Evolutionary conservation across 2,888 invertebrate species (phyloP), one percentile per base, ranked within the genome.

Genomic region (Eilema depressum): DNA sequence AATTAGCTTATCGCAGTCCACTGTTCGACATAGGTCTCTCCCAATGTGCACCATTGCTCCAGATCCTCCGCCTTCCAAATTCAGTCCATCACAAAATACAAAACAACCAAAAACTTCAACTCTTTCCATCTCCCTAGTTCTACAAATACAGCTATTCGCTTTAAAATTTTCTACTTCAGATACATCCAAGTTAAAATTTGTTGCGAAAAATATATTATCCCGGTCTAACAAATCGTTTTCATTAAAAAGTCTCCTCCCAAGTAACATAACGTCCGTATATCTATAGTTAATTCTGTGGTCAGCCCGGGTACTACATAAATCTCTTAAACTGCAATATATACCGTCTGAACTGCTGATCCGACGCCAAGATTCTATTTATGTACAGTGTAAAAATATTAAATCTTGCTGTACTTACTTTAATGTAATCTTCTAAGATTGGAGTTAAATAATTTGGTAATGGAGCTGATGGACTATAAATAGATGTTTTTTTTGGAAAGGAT

Each of bases 291-390:
- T 86, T 83, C 82, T 75, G 79, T 77, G 75, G 77, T 68, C 75
- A 80, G 75, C 83, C 76, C 79, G 73, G 77, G 76, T 76, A 73
- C 71, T 62, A 74, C 74, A 79, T 87, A 85, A 87, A 87, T 87
- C 87, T 85, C 73, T 81, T 79, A 80, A 84, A 83, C 82, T 79
- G 85, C 84, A 84, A 86, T 87, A 85, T 87, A 85, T 62, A 62
- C 61, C 28, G 68, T 23, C 41, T 47, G 66, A 37, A 53, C 62
- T 53, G 33, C 41, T 67, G 67, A 53, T 47, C 23, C 53, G 26
- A 41, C 7, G 57, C 25, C 17, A 37, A 60, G 33, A 65, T 23
- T 56, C 12, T 56, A 5, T 26, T 26, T 33, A 23, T 25, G 56
- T 57, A 57, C 10, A 20, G 53, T 20, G n/a, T 17, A 8, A 33